Base-by-base conservation (phyloP, 1,140 invertebrate species). In the Drosophila orosa region DNA sequence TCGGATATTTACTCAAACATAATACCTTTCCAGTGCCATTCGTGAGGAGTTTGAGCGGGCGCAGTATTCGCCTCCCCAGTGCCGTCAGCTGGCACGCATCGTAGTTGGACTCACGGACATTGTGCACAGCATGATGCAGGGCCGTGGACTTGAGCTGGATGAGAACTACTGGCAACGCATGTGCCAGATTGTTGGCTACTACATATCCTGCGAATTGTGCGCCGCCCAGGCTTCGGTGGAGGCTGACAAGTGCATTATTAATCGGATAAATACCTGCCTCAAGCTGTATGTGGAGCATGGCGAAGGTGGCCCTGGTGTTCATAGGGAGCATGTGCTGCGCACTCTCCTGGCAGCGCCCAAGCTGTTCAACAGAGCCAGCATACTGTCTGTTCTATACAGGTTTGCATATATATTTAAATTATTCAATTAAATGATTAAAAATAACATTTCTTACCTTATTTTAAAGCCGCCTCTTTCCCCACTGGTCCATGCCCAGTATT, bases 201-300 rank as follows among this genome's bases (percentile, higher is more conserved):
- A 82, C 42, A 90, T 90, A 59, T 80, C 79, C 31, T 90, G 86
- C 56, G 86, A 90, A 33, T 44, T 90, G 17, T 83, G 86, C 12
- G 58, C 77, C 24, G 79, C 82, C 22, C 76, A 86, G 31, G 75
- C 66, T 1, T 45, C 33, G 3, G 54, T 79, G 0, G 76, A 89
- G 31, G 50, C 39, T 8, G 79, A 90, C 39, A 55, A 81, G 7
- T 52, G 33, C 25, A 62, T 90, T 5, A 60, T 87, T 5, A 78
- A 90, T 50, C 69, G 87, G 6, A 87, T 90, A 9, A 63, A 62
- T 13, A 71, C 65, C 35, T 74, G 73, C 61, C 58, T 90, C 7
- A 68, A 62, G 6, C 42, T 80, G 0, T 86, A 83, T 39, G 67
- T 86, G 17, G 75, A 82, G 45, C 48, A 61, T 5, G 52, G 44